Conservation (phyloP, 2,888 invertebrate species). For the Plebejus melissa region DNA sequence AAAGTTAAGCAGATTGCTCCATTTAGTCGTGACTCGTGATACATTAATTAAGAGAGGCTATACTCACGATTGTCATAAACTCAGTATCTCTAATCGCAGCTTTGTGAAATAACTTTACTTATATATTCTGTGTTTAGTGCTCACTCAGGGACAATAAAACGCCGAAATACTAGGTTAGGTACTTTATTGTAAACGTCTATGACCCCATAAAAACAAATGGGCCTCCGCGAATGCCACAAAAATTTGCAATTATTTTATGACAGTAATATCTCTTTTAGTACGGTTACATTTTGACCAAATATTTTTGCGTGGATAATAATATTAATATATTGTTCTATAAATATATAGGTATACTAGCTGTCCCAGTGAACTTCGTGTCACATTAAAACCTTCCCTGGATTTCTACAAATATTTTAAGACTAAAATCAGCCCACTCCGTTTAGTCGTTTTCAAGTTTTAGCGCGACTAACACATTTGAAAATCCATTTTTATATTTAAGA, state of each 20-base stretch:
- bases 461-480: too few species aligned
- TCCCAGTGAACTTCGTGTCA: too few species aligned
- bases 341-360: too few species aligned
- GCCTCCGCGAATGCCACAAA: conserved; percentile 1
- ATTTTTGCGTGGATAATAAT: too few species aligned
- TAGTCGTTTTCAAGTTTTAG: too few species aligned
- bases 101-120: conserved; percentile 7
- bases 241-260: conserved; percentile 8
- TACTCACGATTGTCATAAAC: conserved; percentile 11
- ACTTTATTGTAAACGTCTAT: neutral
- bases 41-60: neutral
- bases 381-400: too few species aligned
- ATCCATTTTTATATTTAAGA: too few species aligned
- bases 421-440: too few species aligned
- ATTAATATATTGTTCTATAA: too few species aligned
- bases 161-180: neutral
- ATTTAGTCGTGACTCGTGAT: conserved; percentile 9
- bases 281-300: neutral
- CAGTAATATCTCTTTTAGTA: neutral
- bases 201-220: conserved; percentile 3
- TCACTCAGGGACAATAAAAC: conserved; percentile 16
- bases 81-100: conserved; percentile 12
- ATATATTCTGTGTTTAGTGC: conserved; percentile 6
- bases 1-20: neutral
- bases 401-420: too few species aligned